These are phyloP conservation scores for Macrobrachium rosenbergii DNA, from an alignment of 1,140 invertebrate genomes.

Conservation along the genomic window DNA sequence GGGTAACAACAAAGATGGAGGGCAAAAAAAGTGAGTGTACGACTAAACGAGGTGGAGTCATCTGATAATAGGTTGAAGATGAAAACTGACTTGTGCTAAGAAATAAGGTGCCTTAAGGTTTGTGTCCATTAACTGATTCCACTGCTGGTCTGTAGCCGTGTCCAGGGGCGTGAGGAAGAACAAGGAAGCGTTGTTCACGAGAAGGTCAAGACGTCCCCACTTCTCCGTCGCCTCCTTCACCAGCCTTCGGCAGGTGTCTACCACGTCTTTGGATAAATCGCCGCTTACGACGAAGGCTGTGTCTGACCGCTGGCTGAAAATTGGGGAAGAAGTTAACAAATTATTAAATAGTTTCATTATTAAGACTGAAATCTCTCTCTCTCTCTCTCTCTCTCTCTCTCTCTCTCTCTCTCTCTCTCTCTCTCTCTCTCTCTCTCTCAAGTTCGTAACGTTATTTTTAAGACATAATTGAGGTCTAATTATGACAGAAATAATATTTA, in stretches of 20 bases:
- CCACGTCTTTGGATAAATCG: slow-evolving; percentile 22
- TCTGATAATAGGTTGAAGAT: background rate
- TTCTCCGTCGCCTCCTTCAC: slow-evolving; percentile 26
- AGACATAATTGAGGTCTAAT: too few relatives aligned
- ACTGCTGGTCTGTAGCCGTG: slow-evolving; percentile 22
- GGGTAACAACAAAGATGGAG: too few relatives aligned
- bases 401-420: too few relatives aligned
- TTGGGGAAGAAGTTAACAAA: background rate
- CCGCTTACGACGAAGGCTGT: slow-evolving; percentile 28
- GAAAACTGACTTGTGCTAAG: slow-evolving; percentile 43
- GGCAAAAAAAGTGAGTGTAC: background rate
- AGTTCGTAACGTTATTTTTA: too few relatives aligned
- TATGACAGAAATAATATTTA: too few relatives aligned
- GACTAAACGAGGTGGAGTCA: background rate
- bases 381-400: too few relatives aligned
- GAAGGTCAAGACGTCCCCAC: slow-evolving; percentile 44
- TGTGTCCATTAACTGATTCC: slow-evolving; percentile 34
- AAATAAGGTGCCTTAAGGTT: slow-evolving; percentile 55
- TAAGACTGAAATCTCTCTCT: background rate
- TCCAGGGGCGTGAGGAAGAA: slow-evolving; percentile 31
- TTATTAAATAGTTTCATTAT: background rate
- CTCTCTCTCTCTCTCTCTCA: too few relatives aligned
- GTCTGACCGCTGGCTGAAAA: background rate
- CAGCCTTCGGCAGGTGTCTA: background rate
- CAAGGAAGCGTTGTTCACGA: slow-evolving; percentile 58